Conservation (phyloP, 2,113 vertebrate genomes). For the Chamaea fasciata region DNA sequence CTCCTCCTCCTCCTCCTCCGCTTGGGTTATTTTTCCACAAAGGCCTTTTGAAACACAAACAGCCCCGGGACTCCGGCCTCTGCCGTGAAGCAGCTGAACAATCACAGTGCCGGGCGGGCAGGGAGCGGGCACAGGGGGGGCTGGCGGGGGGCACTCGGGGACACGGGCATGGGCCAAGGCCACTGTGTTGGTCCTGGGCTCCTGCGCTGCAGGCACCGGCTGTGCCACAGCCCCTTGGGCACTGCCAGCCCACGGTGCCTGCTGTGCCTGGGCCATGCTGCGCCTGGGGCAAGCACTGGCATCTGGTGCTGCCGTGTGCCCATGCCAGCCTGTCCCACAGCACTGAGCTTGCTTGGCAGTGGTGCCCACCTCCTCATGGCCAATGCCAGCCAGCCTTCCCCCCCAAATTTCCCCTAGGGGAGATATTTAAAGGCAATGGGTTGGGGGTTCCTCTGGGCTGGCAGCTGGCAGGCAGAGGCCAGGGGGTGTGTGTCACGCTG, state of each 20-base stretch:
- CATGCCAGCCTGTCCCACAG: not conserved
- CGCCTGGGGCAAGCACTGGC: not conserved
- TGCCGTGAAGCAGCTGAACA: slow-evolving; percentile 58
- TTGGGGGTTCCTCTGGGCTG: not conserved
- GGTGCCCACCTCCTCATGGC: not conserved
- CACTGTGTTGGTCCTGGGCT: not conserved
- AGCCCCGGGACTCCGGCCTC: slow-evolving; percentile 43
- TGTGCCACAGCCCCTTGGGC: not conserved
- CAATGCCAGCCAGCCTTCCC: fast-evolving
- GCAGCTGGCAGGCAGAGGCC: not conserved
- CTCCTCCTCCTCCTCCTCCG: slow-evolving; percentile 15
- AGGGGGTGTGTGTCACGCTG: slow-evolving; percentile 33
- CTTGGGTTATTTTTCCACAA: slow-evolving; percentile 61
- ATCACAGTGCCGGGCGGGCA: slow-evolving; percentile 38
- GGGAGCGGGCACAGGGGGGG: slow-evolving; percentile 21
- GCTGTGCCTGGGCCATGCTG: fast-evolving
- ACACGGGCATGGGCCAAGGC: not conserved
- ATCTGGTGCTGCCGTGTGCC: not conserved
- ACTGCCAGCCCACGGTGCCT: not conserved
- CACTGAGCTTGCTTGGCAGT: not conserved
- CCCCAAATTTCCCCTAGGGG: not conserved
- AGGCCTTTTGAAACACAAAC: slow-evolving; percentile 64
- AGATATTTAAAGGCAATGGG: not conserved
- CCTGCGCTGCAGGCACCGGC: fast-evolving
- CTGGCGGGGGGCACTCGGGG: not conserved